phyloP scores from a whole-genome alignment of 2,797 vertebrate genomes.

The Oreochromis mossambicus region DNA sequence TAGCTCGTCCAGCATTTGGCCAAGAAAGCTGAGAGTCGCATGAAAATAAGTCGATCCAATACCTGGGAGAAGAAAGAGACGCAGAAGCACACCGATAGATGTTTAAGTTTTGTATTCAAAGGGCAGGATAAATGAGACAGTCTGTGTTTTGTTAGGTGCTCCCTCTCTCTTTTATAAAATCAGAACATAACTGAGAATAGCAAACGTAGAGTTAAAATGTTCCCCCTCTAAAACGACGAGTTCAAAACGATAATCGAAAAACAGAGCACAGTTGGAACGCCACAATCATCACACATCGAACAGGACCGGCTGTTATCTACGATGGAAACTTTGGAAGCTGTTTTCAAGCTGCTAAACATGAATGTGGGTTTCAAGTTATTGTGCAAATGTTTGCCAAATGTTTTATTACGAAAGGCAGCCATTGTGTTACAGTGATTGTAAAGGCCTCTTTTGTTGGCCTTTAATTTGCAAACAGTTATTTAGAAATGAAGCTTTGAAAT shows the following conservation, averaged over 20 bases:
- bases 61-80: slow-evolving; percentile 72
- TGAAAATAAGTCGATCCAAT: slow-evolving; percentile 99
- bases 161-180: neutral
- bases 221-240: neutral
- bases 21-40: slow-evolving; percentile 95
- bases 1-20: slow-evolving; percentile 97
- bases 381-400: neutral
- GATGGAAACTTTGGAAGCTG: neutral
- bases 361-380: neutral
- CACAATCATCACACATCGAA: neutral
- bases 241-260: neutral
- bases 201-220: neutral
- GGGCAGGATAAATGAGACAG: neutral
- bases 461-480: neutral
- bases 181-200: neutral
- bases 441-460: neutral
- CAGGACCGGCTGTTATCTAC: neutral
- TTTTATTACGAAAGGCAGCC: neutral
- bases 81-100: neutral
- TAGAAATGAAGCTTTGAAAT: neutral
- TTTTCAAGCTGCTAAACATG: neutral
- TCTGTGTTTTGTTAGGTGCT: neutral
- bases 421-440: neutral
- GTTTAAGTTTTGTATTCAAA: neutral
- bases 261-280: neutral